A percentile compares a stretch with the other conserved stretches of the same genome.
phyloP scores from a whole-genome alignment of 2,113 vertebrate species.

The Benitochromis conjunctus region DNA sequence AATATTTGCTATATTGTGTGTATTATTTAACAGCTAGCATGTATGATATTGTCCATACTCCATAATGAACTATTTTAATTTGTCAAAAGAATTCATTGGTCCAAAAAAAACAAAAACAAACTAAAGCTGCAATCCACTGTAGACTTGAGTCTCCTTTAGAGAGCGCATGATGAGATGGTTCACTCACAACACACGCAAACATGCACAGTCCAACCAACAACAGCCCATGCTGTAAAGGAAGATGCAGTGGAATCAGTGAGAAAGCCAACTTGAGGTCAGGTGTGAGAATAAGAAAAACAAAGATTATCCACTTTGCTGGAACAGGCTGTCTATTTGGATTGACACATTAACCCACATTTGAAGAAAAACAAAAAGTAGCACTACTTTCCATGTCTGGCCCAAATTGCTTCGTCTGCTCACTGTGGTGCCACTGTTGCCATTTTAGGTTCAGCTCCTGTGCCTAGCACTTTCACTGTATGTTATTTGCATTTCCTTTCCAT shows the following conservation, averaged over 20 bases:
- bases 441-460: background rate
- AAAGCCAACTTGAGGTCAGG: background rate
- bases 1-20: background rate
- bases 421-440: background rate
- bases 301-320: slow-evolving; percentile 28
- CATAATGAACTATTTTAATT: background rate
- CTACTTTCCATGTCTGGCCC: background rate
- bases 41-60: background rate
- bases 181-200: background rate
- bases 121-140: background rate
- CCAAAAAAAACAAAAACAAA: no score
- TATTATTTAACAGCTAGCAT: background rate
- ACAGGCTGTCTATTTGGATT: slow-evolving; percentile 29
- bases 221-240: background rate
- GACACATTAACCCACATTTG: slow-evolving; percentile 36
- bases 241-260: background rate
- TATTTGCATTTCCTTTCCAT: slow-evolving; percentile 52
- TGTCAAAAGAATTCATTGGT: background rate
- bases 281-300: background rate
- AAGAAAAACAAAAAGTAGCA: background rate
- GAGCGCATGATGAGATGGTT: background rate
- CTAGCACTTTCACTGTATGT: background rate
- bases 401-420: background rate
- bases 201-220: background rate
- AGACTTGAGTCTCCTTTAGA: slow-evolving; percentile 13